A percentile compares a stretch with the other conserved stretches of the same genome.
These are phyloP conservation scores for Lottia scabra DNA, from an alignment of 2,888 invertebrate genomes.

Conservation along the genomic window DNA sequence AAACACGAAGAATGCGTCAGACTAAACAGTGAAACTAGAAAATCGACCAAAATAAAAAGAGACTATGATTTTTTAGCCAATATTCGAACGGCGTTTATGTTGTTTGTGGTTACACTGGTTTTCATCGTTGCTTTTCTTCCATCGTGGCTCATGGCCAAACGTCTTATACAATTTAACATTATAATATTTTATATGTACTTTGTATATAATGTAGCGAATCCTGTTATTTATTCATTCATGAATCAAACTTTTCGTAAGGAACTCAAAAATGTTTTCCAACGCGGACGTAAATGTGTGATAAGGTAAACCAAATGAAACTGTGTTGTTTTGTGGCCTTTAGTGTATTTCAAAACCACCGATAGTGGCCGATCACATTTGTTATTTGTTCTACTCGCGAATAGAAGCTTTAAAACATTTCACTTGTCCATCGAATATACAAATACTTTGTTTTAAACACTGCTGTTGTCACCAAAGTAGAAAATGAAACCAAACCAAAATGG, in stretches of 20 bases:
- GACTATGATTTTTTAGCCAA: constrained; percentile 37
- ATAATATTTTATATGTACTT: constrained; percentile 58
- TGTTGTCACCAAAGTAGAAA: too few species aligned
- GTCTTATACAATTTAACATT: constrained; percentile 34
- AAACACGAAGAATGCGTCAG: constrained; percentile 8
- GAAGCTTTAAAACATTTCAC: too few species aligned
- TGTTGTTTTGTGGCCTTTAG: too few species aligned
- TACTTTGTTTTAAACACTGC: too few species aligned
- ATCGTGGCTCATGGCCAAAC: constrained; percentile 47
- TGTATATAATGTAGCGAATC: constrained; percentile 58
- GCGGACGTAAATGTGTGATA: constrained; percentile 10
- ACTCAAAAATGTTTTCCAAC: constrained; percentile 32
- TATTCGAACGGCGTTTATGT: constrained; percentile 57
- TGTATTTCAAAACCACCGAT: too few species aligned
- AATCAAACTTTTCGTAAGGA: constrained; percentile 55
- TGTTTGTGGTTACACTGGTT: constrained; percentile 58
- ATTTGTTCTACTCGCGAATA: too few species aligned
- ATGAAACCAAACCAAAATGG: too few species aligned
- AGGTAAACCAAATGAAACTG: neutral
- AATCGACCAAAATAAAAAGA: constrained; percentile 27
- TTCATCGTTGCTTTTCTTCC: constrained; percentile 56
- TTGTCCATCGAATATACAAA: too few species aligned
- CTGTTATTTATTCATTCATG: constrained; percentile 60
- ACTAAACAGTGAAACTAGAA: constrained; percentile 19
- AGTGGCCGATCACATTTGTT: too few species aligned